These are phyloP conservation scores for Halictus rubicundus DNA, from an alignment of 1,140 invertebrate species.

Conservation along the genomic window DNA sequence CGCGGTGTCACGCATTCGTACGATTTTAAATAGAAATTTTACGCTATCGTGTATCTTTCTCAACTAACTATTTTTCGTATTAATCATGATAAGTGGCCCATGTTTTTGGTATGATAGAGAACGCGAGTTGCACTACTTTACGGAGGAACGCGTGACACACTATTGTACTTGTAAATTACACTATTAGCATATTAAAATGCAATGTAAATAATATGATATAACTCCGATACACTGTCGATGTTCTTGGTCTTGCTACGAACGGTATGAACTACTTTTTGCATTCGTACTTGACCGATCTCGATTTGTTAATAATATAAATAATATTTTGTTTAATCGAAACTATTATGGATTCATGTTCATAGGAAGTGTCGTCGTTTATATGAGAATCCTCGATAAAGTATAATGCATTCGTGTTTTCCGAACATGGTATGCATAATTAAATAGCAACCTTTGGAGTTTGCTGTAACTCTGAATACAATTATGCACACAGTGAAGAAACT, in stretches of 20 bases:
- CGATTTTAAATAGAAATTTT: background rate
- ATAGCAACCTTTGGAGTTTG: constrained; percentile 54
- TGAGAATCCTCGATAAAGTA: background rate
- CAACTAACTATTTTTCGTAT: background rate
- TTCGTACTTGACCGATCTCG: background rate
- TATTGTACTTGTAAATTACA: background rate
- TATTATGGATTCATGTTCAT: background rate
- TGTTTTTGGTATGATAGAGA: background rate
- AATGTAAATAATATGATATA: background rate
- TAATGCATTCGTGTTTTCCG: constrained; percentile 28
- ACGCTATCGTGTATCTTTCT: background rate
- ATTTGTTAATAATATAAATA: background rate
- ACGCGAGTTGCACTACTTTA: background rate
- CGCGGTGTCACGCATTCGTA: background rate
- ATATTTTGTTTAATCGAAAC: background rate
- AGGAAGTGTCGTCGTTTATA: background rate
- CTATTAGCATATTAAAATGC: background rate
- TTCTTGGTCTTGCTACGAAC: background rate
- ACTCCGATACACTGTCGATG: background rate
- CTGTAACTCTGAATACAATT: constrained; percentile 27
- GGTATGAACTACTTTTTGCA: background rate
- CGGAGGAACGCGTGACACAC: background rate
- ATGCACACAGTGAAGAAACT: background rate
- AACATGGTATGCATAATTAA: constrained; percentile 44
- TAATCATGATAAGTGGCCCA: background rate